Evolutionary conservation across 1,140 invertebrate species (phyloP).

Genomic region (Rhynchophorus ferrugineus): DNA sequence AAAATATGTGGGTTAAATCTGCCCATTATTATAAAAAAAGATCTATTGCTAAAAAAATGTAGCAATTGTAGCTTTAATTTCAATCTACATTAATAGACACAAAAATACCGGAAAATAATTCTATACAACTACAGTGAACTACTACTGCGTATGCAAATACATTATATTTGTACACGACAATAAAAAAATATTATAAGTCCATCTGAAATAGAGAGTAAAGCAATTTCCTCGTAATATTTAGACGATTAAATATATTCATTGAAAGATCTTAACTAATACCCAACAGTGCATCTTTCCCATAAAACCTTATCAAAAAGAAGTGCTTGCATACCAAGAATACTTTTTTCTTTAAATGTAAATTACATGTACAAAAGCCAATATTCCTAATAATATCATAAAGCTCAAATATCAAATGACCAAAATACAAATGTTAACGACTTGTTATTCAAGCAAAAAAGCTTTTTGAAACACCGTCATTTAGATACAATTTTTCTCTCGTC

Average conservation of each 20-base stretch:
- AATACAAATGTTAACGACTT: constrained; percentile 1
- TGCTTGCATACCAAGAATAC: constrained; percentile 9
- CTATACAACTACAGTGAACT: constrained; percentile 2
- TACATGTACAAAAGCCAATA: constrained; percentile 13
- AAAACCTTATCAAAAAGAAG: constrained; percentile 8
- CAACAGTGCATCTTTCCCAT: constrained; percentile 14
- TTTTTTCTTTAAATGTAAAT: constrained; percentile 3
- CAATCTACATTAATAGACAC: background rate
- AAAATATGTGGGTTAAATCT: constrained; percentile 3
- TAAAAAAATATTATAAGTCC: constrained; percentile 13
- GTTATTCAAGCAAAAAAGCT: background rate
- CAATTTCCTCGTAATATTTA: constrained; percentile 6
- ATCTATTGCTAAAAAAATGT: background rate
- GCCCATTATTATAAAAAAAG: constrained; percentile 1
- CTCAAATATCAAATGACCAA: constrained; percentile 8
- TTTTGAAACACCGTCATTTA: background rate
- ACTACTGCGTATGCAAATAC: constrained; percentile 2
- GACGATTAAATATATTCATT: constrained; percentile 15
- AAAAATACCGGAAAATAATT: background rate
- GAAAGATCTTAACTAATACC: constrained; percentile 17
- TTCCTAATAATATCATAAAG: constrained; percentile 8
- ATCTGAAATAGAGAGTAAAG: constrained; percentile 12
- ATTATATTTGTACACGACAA: constrained; percentile 9
- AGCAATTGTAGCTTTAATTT: background rate
- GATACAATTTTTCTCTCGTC: background rate